phyloP scores from a whole-genome alignment of 2,113 vertebrate genomes.

The Thomomys bottae region DNA sequence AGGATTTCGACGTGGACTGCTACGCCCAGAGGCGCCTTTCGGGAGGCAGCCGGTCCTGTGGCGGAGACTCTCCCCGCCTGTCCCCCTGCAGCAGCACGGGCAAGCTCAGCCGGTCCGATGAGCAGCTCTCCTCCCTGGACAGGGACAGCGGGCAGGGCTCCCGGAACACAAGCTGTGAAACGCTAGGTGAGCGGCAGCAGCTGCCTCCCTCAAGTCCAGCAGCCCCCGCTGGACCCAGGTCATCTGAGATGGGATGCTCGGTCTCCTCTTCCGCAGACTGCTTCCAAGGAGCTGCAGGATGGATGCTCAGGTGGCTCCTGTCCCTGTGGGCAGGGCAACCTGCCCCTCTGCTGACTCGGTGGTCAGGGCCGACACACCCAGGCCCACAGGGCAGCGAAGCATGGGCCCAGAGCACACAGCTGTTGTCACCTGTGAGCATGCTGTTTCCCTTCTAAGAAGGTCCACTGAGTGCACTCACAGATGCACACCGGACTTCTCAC shows the following conservation, averaged over 20 bases:
- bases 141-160: slow-evolving; percentile 98
- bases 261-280: neutral
- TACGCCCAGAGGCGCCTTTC: slow-evolving; percentile 95
- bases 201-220: neutral
- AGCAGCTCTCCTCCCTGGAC: slow-evolving; percentile 97
- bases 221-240: neutral
- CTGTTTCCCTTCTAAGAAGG: neutral
- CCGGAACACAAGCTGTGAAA: slow-evolving; percentile 99
- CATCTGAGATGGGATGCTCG: no score
- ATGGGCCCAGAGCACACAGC: neutral
- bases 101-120: slow-evolving; percentile 97
- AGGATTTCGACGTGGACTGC: slow-evolving; percentile 95
- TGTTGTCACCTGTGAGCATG: accelerated
- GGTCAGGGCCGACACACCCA: neutral
- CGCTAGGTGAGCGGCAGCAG: slow-evolving; percentile 89
- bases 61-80: slow-evolving; percentile 95
- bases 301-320: neutral
- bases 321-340: accelerated
- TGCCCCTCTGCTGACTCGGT: neutral
- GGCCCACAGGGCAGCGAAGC: neutral
- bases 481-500: neutral
- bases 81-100: slow-evolving; percentile 97
- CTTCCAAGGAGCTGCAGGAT: neutral
- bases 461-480: neutral
- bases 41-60: slow-evolving; percentile 96